Evolutionary conservation across 1,140 invertebrate species (phyloP), one percentile per base, ranked within the genome.

Genomic region (Drosophila pseudoobscura): DNA sequence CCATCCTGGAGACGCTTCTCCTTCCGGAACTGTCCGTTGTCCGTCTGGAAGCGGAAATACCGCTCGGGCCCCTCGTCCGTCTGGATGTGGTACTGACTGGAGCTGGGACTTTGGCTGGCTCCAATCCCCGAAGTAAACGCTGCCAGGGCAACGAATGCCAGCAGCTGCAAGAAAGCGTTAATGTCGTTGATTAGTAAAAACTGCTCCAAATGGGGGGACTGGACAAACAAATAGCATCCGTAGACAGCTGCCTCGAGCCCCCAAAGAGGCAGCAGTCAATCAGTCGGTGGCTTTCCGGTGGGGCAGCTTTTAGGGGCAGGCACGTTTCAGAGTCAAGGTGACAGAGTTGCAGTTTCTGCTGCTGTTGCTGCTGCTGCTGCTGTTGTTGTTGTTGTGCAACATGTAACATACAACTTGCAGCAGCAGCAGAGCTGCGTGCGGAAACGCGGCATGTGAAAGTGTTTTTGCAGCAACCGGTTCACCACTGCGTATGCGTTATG

Each of bases 21-120:
- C 92, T 97, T 97, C 13, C 97, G 93, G 88, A 96, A 98, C 89
- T 98, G 96, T 2, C 96, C 96, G 90, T 95, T 97, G 70, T 96
- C 94, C 0, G 97, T 98, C 92, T 97, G 96, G 90, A 95, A 97
- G 60, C 95, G 94, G 92, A 97, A 97, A 92, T 95, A 96, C 26
- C 96, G 93, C 80, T 97, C 96, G 0, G 95, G 95, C 22, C 96
- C 96, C 91, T 97, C 96, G 88, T 97, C 97, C n/a, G 96, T 97
- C 92, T 97, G 97, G 77, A 97, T 96, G 92, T 97, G 96, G 91
- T 97, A 97, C 91, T 97, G 96, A 39, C 88, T 88, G 24, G 82
- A 74, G 31, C 87, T 89, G 15, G 80, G 66, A 5, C 51, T 55
- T 45, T 70, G 66, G 35, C 66, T 70, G 3, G 17, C 43, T 22